These are phyloP conservation scores for Melanostoma scalare DNA, from an alignment of 2,888 invertebrate genomes.

Conservation along the genomic window DNA sequence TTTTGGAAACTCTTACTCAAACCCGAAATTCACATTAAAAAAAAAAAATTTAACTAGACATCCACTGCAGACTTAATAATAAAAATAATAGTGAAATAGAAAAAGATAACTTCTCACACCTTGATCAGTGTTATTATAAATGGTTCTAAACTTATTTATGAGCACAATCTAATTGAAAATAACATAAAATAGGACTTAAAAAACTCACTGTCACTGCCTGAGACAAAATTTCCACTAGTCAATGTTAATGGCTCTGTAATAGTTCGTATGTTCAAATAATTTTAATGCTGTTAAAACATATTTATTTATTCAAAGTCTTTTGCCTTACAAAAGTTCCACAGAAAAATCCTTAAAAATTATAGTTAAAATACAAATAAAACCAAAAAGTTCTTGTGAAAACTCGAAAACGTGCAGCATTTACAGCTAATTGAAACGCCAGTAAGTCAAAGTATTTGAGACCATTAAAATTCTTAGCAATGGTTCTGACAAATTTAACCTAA, in stretches of 20 bases:
- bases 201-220: neutral
- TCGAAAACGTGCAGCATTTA: too few relatives aligned
- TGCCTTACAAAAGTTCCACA: too few relatives aligned
- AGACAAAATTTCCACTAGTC: neutral
- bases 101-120: too few relatives aligned
- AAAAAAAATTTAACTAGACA: neutral
- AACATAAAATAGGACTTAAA: neutral
- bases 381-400: too few relatives aligned
- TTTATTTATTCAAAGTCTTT: too few relatives aligned
- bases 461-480: neutral
- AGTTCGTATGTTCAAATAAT: neutral
- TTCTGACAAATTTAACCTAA: neutral
- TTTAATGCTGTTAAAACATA: too few relatives aligned
- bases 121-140: too few relatives aligned
- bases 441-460: slow-evolving; percentile 15
- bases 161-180: too few relatives aligned
- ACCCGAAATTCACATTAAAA: neutral
- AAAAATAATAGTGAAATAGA: neutral
- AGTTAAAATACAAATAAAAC: too few relatives aligned
- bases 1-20: neutral
- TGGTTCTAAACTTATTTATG: too few relatives aligned
- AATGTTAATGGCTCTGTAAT: neutral
- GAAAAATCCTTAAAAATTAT: too few relatives aligned
- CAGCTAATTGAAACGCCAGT: neutral
- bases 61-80: neutral